These are phyloP conservation scores for Todiramphus chloris DNA, from an alignment of 2,113 vertebrate genomes.

Conservation along the genomic window DNA sequence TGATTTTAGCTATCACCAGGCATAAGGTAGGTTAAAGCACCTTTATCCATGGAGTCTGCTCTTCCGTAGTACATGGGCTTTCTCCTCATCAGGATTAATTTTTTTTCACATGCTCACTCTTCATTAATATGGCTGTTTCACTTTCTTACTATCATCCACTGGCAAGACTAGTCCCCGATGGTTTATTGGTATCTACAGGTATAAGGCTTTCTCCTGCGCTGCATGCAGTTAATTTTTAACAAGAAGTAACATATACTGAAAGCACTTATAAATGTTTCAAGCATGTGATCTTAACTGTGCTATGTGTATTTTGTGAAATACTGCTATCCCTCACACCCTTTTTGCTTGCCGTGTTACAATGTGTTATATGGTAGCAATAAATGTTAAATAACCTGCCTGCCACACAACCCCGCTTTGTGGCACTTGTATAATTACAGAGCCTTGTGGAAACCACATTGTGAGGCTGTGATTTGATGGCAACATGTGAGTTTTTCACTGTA, in stretches of 20 bases:
- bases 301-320: neutral
- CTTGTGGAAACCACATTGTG: constrained; percentile 14
- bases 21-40: neutral
- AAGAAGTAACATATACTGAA: neutral
- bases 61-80: neutral
- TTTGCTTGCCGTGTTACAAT: neutral
- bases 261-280: neutral
- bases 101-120: neutral
- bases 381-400: constrained; percentile 12
- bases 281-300: neutral
- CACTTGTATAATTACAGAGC: constrained; percentile 16
- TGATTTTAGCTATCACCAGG: neutral
- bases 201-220: neutral
- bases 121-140: neutral
- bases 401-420: neutral
- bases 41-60: neutral
- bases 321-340: neutral
- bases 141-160: neutral
- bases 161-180: neutral
- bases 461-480: constrained; percentile 39
- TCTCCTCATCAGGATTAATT: neutral
- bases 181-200: neutral
- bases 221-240: neutral
- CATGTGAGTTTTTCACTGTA: neutral
- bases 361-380: neutral